Evolutionary conservation across 2,113 vertebrate species (phyloP), one percentile per base, ranked within the genome.

Genomic region (Platysteira castanea): DNA sequence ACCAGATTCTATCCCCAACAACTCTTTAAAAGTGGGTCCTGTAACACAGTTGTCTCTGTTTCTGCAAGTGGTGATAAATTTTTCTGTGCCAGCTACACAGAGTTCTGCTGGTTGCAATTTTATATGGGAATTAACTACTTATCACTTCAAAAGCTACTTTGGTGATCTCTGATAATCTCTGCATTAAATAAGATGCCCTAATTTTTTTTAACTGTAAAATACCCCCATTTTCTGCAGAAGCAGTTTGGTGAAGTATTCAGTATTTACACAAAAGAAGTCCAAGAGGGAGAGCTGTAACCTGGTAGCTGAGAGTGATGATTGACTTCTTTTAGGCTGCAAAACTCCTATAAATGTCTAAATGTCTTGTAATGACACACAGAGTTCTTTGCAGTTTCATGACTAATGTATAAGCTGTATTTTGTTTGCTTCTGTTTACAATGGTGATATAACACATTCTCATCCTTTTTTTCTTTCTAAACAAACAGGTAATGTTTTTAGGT

Each of bases 401-500:
- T 74, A 7, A 79, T 50, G 7, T 18, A 12, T 8, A 19, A 39
- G 12, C 50, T 63, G 13, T n/a, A 6, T 57, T 79, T 71, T 56
- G 24, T 50, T 75, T 80, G 23, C 15, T 82, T 86, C 63, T 81
- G 15, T 65, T 91, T 46, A 12, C 41, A 37, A 0, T 11, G 35
- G 28, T 0, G 1, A n/a, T 42, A 19, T 0, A 18, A 83, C 88
- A 33, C 10, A 22, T 14, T 80, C 42, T 95, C 30, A 59, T 50
- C 6, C 9, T 44, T 71, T 11, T 28, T 65, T 78, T 84, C n/a
- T 80, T 93, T 93, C 57, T 93, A 28, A 79, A n/a, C 57, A 60
- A 92, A 87, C 83, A 99, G 99, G 99, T 99, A 65, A 99, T 99
- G 99, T 99, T 98, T 97, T 98, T 99, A 97, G 99, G 99, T 81